Evolutionary conservation across 2,113 vertebrate genomes (phyloP), one percentile per base, ranked within the genome.

Genomic region (Trichechus manatus): DNA sequence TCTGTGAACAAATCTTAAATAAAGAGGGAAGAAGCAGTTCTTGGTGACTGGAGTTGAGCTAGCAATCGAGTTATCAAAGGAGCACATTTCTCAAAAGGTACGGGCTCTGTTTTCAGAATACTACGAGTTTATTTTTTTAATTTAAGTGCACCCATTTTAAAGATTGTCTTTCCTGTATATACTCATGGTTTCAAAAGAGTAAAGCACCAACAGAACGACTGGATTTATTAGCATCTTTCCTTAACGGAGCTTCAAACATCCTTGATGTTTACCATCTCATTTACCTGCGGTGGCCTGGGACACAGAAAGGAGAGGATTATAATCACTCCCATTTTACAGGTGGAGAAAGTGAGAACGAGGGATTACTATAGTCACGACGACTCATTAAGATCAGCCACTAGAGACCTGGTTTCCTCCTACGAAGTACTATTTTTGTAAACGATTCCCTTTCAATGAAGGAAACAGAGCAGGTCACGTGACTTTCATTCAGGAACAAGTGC

Each of bases 381-480:
- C 93, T 95, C 82, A 81, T n/a, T 27, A 29, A 61, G 85, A 85
- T 77, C 91, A 96, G 94, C 77, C 87, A 87, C 88, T 50, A 92
- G 94, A 96, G 94, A 77, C 94, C 94, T 15, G 59, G 88, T 39
- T 96, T 97, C 91, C 95, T 94, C 74, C 95, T 87, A 78, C 2
- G 23, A 94, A 68, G 84, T 17, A 66, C 88, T 94, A 87, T 97
- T 97, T 96, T 90, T 81, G 64, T 94, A 61, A 94, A 98, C 87
- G 97, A 92, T 97, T 98, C 94, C 94, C 97, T 97, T 94, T 97
- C 97, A 96, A 95, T 96, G 96, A 93, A 84, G 95, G 97, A 97
- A 97, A 68, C 19, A 79, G 89, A 80, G 56, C 70, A 9, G 87
- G 72, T 82, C 97, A 97, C 3, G 82, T 97, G 97, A 97, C 94